These are phyloP conservation scores for Dynastes grantii DNA, from an alignment of 2,888 invertebrate species.

Conservation along the genomic window DNA sequence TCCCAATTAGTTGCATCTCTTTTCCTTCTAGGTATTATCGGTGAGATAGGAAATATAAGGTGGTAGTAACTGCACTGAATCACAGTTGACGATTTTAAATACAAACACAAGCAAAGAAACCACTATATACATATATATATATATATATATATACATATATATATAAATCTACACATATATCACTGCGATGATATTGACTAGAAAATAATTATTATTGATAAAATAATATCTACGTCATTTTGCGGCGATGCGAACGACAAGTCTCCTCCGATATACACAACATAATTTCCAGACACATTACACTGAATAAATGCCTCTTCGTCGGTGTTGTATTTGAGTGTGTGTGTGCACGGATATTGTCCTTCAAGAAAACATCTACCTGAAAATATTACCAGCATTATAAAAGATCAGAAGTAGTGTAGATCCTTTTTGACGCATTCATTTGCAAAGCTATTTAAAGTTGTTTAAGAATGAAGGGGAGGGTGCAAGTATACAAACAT, in stretches of 20 bases:
- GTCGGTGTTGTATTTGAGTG: slow-evolving; percentile 11
- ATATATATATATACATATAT: background rate
- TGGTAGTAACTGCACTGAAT: slow-evolving; percentile 20
- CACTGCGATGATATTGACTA: slow-evolving; percentile 30
- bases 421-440: slow-evolving; percentile 15
- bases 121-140: background rate
- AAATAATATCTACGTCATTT: slow-evolving; percentile 38
- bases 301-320: slow-evolving; percentile 44
- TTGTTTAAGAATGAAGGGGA: background rate
- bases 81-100: slow-evolving; percentile 17
- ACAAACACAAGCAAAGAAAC: slow-evolving; percentile 22
- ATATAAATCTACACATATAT: background rate
- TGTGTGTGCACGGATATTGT: slow-evolving; percentile 38
- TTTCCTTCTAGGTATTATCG: slow-evolving; percentile 7
- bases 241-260: slow-evolving; percentile 25
- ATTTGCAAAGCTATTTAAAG: slow-evolving; percentile 28
- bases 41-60: background rate
- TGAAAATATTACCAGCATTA: slow-evolving; percentile 46
- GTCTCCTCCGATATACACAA: slow-evolving; percentile 30
- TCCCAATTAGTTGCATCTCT: slow-evolving; percentile 43
- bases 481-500: background rate
- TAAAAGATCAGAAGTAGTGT: slow-evolving; percentile 35
- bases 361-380: slow-evolving; percentile 51
- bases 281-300: slow-evolving; percentile 48
- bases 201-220: slow-evolving; percentile 30